phyloP scores from a whole-genome alignment of 2,888 invertebrate genomes.

The Aromia moschata region DNA sequence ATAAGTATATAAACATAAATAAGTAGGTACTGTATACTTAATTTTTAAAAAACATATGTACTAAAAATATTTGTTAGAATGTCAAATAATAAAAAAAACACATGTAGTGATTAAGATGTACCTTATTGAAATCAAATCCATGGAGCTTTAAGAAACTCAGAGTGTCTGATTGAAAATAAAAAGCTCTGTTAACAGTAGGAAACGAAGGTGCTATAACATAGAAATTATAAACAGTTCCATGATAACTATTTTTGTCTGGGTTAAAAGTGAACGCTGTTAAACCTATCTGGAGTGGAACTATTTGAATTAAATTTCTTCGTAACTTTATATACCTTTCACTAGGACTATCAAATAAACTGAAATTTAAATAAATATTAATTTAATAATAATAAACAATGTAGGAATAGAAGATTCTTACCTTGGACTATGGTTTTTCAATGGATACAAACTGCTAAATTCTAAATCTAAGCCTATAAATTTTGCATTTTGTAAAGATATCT shows the following conservation, averaged over 20 bases:
- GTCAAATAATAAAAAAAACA: no score
- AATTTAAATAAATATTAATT: slow-evolving; percentile 45
- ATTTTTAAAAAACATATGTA: no score
- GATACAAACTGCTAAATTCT: slow-evolving; percentile 73
- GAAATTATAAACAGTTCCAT: slow-evolving; percentile 73
- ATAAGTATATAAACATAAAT: no score
- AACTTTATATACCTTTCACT: slow-evolving; percentile 67
- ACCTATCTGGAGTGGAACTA: slow-evolving; percentile 75
- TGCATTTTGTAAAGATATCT: slow-evolving; percentile 66
- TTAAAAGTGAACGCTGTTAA: slow-evolving; percentile 72
- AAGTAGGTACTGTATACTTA: no score
- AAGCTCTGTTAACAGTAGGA: slow-evolving; percentile 69
- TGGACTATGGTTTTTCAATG: slow-evolving; percentile 54
- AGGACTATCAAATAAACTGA: slow-evolving; percentile 70
- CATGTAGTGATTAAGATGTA: no score
- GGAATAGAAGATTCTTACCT: slow-evolving; percentile 44
- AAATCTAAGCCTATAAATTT: slow-evolving; percentile 76
- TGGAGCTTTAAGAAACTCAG: slow-evolving; percentile 71
- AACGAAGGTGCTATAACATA: slow-evolving; percentile 73
- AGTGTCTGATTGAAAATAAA: slow-evolving; percentile 72
- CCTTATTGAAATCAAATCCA: slow-evolving; percentile 82
- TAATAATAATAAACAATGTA: neutral
- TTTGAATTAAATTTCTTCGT: slow-evolving; percentile 62
- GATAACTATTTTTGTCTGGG: slow-evolving; percentile 68
- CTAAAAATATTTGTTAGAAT: no score